Base-by-base conservation (phyloP, 1,140 invertebrate species). In the Drosophila asahinai region DNA sequence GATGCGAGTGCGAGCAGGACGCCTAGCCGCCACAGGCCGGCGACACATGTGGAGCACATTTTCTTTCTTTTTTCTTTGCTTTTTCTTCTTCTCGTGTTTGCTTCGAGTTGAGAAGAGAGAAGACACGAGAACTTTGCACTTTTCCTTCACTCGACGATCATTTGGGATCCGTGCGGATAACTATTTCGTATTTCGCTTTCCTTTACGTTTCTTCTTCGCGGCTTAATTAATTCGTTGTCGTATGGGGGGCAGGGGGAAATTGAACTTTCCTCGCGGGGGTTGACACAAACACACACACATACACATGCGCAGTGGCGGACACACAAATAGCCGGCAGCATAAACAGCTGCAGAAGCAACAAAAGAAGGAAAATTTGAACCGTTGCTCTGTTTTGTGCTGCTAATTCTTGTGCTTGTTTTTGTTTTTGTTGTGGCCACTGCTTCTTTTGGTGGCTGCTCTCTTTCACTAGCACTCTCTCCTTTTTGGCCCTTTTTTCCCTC, bases 21-120 rank as follows among this genome's bases (percentile, higher is more conserved):
- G 52, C 42, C 57, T 9, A 55, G 43, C n/a, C 72, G 58, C 2
- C n/a, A 33, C 45, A 61, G 45, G 40, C 49, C 64, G 45, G 25
- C 52, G 57, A 72, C 84, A 89, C 52, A 79, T 84, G 78, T 63
- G 66, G 38, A 84, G 48, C 86, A 79, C 86, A 89, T 89, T 89
- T 87, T 52, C 27, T 49, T 62, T 48, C 36, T 59, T 36, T 27
- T 72, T 47, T 49, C 19, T 42, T 33, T 36, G 6, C 8, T 62
- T 62, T 27, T 58, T 22, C 48, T 67, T 47, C 33, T 49, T 47
- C 54, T 57, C 54, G 38, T 25, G n/a, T 7, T 48, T 19, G 9
- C 27, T 22, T 30, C 8, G 0, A 38, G 17, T 38, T 22, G 74
- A 40, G 19, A 54, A 43, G 22, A 58, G n/a, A 43, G 17, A 19